These are phyloP conservation scores for Falcaria lacertinaria DNA, from an alignment of 2,888 invertebrate species.

Conservation along the genomic window DNA sequence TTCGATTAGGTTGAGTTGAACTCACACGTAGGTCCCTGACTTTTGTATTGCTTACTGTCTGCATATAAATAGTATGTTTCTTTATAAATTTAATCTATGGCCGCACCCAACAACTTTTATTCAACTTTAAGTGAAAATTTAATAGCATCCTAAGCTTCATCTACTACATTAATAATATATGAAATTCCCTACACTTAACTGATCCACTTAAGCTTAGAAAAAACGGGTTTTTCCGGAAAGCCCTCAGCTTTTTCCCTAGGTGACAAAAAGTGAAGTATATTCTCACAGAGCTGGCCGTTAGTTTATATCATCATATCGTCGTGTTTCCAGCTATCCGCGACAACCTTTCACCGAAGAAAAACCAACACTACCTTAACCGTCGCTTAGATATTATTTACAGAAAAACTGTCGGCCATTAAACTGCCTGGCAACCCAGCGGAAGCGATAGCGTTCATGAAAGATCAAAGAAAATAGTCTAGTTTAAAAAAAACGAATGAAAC, in stretches of 20 bases:
- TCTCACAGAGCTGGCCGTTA: constrained; percentile 55
- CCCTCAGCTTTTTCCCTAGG: neutral
- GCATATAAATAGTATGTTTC: no score
- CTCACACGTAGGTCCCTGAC: no score
- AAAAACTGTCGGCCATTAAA: constrained; percentile 57
- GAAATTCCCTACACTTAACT: neutral
- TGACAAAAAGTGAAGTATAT: constrained; percentile 21
- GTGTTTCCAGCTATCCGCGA: constrained; percentile 63
- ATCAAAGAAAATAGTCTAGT: no score
- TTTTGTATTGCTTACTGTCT: no score
- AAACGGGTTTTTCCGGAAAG: neutral
- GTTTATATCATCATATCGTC: constrained; percentile 56
- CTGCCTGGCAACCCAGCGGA: constrained; percentile 19
- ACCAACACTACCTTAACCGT: constrained; percentile 70
- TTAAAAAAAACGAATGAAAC: no score
- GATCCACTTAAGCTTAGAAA: neutral
- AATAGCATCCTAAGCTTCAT: neutral
- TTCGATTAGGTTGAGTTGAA: no score
- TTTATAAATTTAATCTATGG: no score
- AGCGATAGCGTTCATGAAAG: neutral
- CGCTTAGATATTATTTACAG: constrained; percentile 66
- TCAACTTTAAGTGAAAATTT: no score
- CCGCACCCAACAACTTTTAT: no score
- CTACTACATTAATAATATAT: neutral
- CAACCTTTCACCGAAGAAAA: constrained; percentile 77